Evolutionary conservation across 2,888 invertebrate genomes (phyloP).

Genomic region (Metallyticus violacea): DNA sequence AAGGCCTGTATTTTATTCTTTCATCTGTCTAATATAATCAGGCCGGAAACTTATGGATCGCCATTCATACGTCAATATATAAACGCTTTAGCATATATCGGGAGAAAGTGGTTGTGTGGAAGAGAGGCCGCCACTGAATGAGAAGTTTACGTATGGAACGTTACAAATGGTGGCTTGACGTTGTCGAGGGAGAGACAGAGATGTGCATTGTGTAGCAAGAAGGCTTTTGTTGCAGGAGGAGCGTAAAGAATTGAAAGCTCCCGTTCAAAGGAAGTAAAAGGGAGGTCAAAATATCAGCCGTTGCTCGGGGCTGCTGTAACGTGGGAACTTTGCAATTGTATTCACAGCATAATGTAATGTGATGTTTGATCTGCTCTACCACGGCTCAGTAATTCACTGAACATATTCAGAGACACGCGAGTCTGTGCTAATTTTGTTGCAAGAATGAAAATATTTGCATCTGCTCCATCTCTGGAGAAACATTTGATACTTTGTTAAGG

Average conservation of each 20-base stretch:
- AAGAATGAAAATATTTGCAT: neutral
- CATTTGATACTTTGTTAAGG: neutral
- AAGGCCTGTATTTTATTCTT: no score
- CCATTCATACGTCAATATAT: no score
- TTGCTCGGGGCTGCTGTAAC: neutral
- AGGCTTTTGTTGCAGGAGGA: neutral
- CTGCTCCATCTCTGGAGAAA: neutral
- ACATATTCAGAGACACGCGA: neutral
- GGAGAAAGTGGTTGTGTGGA: no score
- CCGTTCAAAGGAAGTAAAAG: neutral
- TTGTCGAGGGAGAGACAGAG: neutral
- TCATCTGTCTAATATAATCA: no score
- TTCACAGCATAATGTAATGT: neutral
- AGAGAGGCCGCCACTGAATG: neutral
- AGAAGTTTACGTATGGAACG: neutral
- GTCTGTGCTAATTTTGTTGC: neutral
- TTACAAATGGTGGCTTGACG: slow-evolving; percentile 15
- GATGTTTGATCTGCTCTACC: neutral
- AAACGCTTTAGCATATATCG: no score
- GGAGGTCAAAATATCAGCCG: slow-evolving; percentile 6
- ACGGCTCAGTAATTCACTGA: neutral
- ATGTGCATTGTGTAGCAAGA: neutral
- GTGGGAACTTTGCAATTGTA: neutral
- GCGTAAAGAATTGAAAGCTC: neutral
- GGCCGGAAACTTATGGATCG: no score